Evolutionary conservation across 2,888 invertebrate species (phyloP), one percentile per base, ranked within the genome.

Genomic region (Leptinotarsa tumamoca): DNA sequence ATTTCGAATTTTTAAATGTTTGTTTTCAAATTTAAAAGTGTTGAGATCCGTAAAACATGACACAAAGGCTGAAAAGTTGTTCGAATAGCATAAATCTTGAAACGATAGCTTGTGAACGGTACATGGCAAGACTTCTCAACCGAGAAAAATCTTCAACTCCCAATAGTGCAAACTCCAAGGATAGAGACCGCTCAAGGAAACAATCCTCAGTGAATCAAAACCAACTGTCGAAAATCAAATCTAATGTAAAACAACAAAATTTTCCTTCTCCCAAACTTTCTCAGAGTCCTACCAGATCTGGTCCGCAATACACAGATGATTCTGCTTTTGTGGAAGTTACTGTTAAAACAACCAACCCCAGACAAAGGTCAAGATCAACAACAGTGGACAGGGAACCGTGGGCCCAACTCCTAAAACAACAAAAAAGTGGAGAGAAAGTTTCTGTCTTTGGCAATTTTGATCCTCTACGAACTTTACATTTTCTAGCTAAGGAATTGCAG

Each of bases 381-480:
- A 80, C 81, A 14, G 78, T 79, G 43, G 82, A 81, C 50, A 74
- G 82, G 14, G 83, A 84, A 67, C 82, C 82, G 10, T 84, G 84
- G 88, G 87, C 84, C 77, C 77, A 85, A 82, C 73, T 81, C 84
- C 80, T 88, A 69, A 83, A 83, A 74, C 78, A 80, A 61, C 82
- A 83, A 54, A 82, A 79, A 72, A 83, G 80, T 63, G 83, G 84
- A 50, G 84, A 83, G 33, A 82, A 82, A 76, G 77, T 84, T 51
- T 85, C 87, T 15, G 80, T 83, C 21, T 88, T 88, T 79, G 84
- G 83, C 71, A 85, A 82, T 78, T 88, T 87, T 80, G 88, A 89
- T 81, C 88, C 89, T 0, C 81, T 89, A 70, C 80, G 88, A 13
- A 88, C 88, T 3, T 75, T 89, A 70, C 88, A 89, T 81, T 88